phyloP scores from a whole-genome alignment of 92 coral and sea anemone genomes.

The Bergia puertoricense region DNA sequence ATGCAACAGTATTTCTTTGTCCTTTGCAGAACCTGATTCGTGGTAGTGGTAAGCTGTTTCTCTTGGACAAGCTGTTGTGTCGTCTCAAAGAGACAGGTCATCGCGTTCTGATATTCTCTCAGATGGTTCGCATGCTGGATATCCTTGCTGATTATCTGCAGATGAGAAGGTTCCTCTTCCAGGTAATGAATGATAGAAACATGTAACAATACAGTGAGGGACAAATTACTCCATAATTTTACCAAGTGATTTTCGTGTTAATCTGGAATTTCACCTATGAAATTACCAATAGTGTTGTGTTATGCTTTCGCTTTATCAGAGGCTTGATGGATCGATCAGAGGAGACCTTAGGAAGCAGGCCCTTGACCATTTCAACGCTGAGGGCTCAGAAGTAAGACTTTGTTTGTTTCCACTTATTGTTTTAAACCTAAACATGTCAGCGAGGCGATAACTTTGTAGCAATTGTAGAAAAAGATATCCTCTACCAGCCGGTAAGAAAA shows the following conservation, averaged over 20 bases:
- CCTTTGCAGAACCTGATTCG: conserved; percentile 70
- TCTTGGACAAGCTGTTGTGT: conserved; percentile 90
- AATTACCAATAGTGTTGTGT: not conserved
- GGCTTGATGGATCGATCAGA: conserved; percentile 96
- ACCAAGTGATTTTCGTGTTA: too few species aligned
- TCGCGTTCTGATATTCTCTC: conserved; percentile 95
- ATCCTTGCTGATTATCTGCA: conserved; percentile 94
- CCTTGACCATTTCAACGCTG: conserved; percentile 96
- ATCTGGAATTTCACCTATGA: too few species aligned
- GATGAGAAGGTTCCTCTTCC: conserved; percentile 78
- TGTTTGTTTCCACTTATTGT: not conserved
- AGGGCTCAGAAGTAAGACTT: conserved; percentile 87
- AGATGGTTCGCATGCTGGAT: conserved; percentile 99
- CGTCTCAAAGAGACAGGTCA: conserved; percentile 98
- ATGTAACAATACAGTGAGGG: not conserved
- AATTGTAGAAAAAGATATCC: too few species aligned
- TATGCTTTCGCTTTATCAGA: conserved; percentile 44
- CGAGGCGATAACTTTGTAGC: too few species aligned
- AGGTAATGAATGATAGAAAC: conserved; percentile 54
- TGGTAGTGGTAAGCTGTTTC: conserved; percentile 94
- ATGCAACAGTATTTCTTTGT: not conserved
- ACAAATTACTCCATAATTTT: too few species aligned
- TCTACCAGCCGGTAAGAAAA: too few species aligned
- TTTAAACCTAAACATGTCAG: too few species aligned
- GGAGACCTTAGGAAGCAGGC: conserved; percentile 97